These are phyloP conservation scores for Gryllus bimaculatus DNA, from an alignment of 1,140 invertebrate genomes.

Conservation along the genomic window DNA sequence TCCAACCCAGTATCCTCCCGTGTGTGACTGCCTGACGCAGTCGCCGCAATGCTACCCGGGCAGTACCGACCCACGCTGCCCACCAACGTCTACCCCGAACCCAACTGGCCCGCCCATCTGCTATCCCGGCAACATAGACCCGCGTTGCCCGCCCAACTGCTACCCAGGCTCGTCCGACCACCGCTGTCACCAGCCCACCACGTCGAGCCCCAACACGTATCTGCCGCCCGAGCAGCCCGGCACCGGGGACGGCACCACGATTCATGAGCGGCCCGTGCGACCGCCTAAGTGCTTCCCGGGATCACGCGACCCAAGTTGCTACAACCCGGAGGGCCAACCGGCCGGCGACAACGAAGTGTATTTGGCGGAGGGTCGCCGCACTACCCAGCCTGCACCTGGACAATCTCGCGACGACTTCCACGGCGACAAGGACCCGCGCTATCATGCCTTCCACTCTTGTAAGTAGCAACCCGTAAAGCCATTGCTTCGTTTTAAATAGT, in stretches of 20 bases:
- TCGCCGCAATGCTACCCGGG: constrained; percentile 26
- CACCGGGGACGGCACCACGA: constrained; percentile 5
- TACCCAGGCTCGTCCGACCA: constrained; percentile 17
- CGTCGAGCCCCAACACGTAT: constrained; percentile 30
- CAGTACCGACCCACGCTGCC: constrained; percentile 27
- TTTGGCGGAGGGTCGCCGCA: constrained; percentile 25
- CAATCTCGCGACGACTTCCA: constrained; percentile 24
- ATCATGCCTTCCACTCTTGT: constrained; percentile 33
- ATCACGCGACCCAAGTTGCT: constrained; percentile 16
- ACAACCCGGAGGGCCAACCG: constrained; percentile 7
- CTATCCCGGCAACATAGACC: constrained; percentile 23
- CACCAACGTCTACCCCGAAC: constrained; percentile 19
- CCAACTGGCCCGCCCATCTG: constrained; percentile 26
- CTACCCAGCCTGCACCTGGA: background rate
- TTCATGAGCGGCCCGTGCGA: background rate
- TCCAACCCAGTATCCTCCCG: constrained; percentile 20
- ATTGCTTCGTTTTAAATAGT: constrained; percentile 7
- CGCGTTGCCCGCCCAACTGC: constrained; percentile 17
- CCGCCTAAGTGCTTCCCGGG: constrained; percentile 19
- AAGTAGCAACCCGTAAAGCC: constrained; percentile 23
- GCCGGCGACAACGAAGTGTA: background rate
- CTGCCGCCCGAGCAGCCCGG: constrained; percentile 24
- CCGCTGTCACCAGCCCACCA: constrained; percentile 21
- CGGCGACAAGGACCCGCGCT: constrained; percentile 29
- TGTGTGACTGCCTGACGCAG: background rate